These are phyloP conservation scores for Aurelia sp. DNA, from an alignment of 30 jellyfish, hydroid and myxozoan genomes.

Conservation along the genomic window DNA sequence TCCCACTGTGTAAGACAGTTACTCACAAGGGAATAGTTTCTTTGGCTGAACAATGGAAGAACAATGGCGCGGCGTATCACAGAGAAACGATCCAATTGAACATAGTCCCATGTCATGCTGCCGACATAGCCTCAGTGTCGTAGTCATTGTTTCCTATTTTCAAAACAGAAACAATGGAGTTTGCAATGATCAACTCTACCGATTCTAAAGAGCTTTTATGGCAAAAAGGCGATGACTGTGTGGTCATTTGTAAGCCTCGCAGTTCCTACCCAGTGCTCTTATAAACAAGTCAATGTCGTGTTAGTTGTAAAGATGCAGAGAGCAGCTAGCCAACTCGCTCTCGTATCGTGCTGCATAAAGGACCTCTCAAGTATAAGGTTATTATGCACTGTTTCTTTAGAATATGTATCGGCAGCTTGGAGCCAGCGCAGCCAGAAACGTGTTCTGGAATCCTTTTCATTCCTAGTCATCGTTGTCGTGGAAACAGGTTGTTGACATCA, in stretches of 20 bases:
- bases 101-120: slow-evolving; percentile 77
- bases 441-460: slow-evolving; percentile 27
- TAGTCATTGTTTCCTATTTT: slow-evolving; percentile 53
- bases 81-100: slow-evolving; percentile 79
- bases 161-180: slow-evolving; percentile 50
- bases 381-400: slow-evolving; percentile 35
- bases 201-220: slow-evolving; percentile 54
- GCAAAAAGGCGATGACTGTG: slow-evolving; percentile 67
- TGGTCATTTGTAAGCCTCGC: slow-evolving; percentile 60
- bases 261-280: slow-evolving; percentile 55
- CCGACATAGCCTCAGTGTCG: slow-evolving; percentile 83
- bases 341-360: slow-evolving; percentile 14
- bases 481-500: slow-evolving; percentile 15
- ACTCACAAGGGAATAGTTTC: slow-evolving; percentile 71
- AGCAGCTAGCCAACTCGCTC: slow-evolving; percentile 41
- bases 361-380: slow-evolving; percentile 40
- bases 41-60: slow-evolving; percentile 55
- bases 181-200: slow-evolving; percentile 72
- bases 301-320: slow-evolving; percentile 33
- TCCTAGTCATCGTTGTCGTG: slow-evolving; percentile 27
- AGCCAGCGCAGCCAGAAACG: slow-evolving; percentile 72
- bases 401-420: slow-evolving; percentile 43
- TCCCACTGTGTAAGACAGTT: slow-evolving; percentile 90
- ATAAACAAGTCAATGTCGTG: slow-evolving; percentile 56
- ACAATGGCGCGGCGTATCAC: slow-evolving; percentile 76